Conservation (phyloP, 1,140 invertebrate genomes). For the Lanistes nyassanus region DNA sequence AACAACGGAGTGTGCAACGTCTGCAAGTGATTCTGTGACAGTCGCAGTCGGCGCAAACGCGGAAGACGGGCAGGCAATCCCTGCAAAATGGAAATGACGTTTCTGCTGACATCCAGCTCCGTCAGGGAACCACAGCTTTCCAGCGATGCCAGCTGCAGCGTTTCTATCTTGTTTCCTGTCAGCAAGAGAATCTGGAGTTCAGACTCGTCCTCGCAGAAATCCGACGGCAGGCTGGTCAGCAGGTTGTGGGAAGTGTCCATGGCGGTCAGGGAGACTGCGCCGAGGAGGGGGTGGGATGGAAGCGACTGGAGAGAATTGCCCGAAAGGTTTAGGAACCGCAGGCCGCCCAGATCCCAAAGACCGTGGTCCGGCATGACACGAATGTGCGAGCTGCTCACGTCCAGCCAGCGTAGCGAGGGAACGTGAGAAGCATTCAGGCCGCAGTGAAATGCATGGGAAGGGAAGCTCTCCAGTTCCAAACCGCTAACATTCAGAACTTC, state of each 20-base stretch:
- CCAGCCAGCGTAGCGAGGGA: constrained; percentile 2
- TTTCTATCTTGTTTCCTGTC: neutral
- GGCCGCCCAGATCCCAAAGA: constrained; percentile 10
- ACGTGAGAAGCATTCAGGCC: constrained; percentile 2
- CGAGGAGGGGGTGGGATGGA: constrained; percentile 8
- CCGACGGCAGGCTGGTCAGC: neutral
- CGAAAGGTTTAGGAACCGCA: constrained; percentile 21
- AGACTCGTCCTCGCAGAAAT: constrained; percentile 6
- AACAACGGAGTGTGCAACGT: neutral
- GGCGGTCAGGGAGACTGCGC: neutral
- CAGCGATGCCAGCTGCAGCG: neutral
- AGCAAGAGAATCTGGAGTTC: neutral
- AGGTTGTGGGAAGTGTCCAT: neutral
- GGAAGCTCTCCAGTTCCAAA: neutral
- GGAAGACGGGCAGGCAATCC: constrained; percentile 10
- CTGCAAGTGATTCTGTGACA: constrained; percentile 12
- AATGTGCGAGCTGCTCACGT: constrained; percentile 3
- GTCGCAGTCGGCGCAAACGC: neutral
- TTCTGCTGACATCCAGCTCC: constrained; percentile 6
- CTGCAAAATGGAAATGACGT: neutral
- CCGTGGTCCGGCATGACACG: constrained; percentile 5
- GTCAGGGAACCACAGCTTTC: constrained; percentile 3
- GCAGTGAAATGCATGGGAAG: constrained; percentile 4
- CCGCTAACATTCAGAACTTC: constrained; percentile 12
- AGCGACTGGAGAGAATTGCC: constrained; percentile 5